phyloP scores from a whole-genome alignment of 1,140 invertebrate species.

The Rhyzopertha dominica region DNA sequence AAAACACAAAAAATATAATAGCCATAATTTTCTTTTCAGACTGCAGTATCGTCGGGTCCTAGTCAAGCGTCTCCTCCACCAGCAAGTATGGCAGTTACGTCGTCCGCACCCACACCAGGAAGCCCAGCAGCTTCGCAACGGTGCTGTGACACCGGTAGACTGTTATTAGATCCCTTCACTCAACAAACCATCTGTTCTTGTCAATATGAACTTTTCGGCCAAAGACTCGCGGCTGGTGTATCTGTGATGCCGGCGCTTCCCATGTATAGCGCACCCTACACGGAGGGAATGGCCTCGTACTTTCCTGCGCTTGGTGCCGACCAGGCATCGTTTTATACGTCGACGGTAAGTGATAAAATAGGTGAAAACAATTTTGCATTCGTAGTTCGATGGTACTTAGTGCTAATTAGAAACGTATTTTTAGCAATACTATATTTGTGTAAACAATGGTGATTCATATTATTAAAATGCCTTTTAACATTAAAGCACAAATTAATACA shows the following conservation, averaged over 20 bases:
- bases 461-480: no score
- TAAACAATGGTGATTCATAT: no score
- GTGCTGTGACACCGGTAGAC: slow-evolving; percentile 88
- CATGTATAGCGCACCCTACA: slow-evolving; percentile 72
- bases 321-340: slow-evolving; percentile 75
- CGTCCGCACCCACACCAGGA: slow-evolving; percentile 50
- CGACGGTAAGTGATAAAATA: slow-evolving; percentile 62
- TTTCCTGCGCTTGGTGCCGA: slow-evolving; percentile 74
- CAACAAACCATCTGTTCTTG: slow-evolving; percentile 91
- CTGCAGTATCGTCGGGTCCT: slow-evolving; percentile 50
- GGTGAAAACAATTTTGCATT: no score
- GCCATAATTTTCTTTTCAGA: slow-evolving; percentile 31
- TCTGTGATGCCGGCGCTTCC: slow-evolving; percentile 53
- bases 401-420: no score
- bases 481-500: no score
- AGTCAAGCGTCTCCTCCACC: slow-evolving; percentile 50
- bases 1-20: no score
- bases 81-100: slow-evolving; percentile 54
- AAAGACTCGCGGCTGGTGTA: slow-evolving; percentile 60
- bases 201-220: slow-evolving; percentile 76
- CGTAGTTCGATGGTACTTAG: no score
- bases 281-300: slow-evolving; percentile 74
- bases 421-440: no score
- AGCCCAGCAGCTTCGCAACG: slow-evolving; percentile 48
- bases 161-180: slow-evolving; percentile 86